phyloP scores from a whole-genome alignment of 2,888 invertebrate species.

The Unio delphinus region DNA sequence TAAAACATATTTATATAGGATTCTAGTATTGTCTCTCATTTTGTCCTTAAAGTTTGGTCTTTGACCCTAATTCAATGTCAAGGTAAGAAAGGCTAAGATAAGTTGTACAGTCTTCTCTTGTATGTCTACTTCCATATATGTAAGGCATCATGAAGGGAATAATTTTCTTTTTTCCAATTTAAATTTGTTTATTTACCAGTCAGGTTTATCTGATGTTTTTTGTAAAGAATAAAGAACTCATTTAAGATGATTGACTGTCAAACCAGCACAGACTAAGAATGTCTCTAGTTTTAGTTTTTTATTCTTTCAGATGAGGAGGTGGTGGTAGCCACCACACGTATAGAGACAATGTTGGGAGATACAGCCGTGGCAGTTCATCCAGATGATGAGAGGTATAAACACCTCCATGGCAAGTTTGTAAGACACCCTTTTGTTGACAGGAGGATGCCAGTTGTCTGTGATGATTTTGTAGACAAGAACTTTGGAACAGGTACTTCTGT shows the following conservation, averaged over 20 bases:
- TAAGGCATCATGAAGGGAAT: no score
- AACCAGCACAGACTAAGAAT: no score
- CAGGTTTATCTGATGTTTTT: not conserved
- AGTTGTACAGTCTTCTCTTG: no score
- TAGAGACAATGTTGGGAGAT: constrained; percentile 98
- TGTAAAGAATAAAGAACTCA: not conserved
- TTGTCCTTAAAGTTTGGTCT: no score
- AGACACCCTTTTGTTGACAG: constrained; percentile 89
- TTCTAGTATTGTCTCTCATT: no score
- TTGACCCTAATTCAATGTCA: no score
- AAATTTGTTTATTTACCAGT: not conserved
- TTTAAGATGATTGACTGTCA: no score
- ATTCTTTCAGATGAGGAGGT: constrained; percentile 78
- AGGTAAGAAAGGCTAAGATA: no score
- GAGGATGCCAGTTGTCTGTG: constrained; percentile 88
- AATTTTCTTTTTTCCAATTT: no score
- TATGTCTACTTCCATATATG: no score
- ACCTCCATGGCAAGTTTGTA: constrained; percentile 84
- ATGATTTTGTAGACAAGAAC: constrained; percentile 93
- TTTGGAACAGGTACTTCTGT: constrained; percentile 89
- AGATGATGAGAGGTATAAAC: constrained; percentile 83
- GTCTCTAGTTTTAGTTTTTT: no score
- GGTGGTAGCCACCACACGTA: constrained; percentile 95
- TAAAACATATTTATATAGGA: no score
- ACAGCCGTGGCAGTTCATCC: constrained; percentile 99